Percentiles rank a stretch among this genome's conserved stretches.
These are phyloP conservation scores for Margarornis squamiger DNA, from an alignment of 2,797 vertebrate genomes.

Conservation along the genomic window DNA sequence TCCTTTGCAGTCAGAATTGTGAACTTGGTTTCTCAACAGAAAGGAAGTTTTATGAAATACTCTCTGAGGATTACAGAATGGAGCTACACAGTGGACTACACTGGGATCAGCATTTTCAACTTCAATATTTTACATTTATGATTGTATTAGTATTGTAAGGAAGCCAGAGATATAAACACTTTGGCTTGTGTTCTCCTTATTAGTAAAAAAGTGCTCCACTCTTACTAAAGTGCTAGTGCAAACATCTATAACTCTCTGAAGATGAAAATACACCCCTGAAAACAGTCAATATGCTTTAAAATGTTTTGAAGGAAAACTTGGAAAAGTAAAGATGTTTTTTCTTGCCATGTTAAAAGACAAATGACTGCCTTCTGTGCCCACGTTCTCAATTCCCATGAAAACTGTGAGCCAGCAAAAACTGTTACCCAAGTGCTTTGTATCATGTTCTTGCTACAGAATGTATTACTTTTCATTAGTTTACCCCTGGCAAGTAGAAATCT, in stretches of 20 bases:
- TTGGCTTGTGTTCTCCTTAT: neutral
- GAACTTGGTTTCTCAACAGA: neutral
- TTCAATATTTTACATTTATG: neutral
- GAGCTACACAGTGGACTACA: neutral
- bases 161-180: neutral
- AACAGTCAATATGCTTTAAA: neutral
- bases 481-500: neutral
- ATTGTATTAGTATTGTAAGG: neutral
- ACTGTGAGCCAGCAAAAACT: neutral
- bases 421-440: neutral
- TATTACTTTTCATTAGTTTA: constrained; percentile 2
- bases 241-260: neutral
- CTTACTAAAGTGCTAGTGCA: neutral
- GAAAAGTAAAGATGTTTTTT: neutral
- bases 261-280: neutral
- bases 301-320: neutral
- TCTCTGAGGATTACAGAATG: neutral
- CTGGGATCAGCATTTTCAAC: neutral
- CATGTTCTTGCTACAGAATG: neutral
- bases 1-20: neutral
- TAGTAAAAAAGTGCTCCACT: neutral
- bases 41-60: neutral
- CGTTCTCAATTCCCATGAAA: neutral
- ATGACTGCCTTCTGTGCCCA: neutral
- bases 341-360: neutral